Evolutionary conservation across 1,140 invertebrate genomes (phyloP), one percentile per base, ranked within the genome.

Genomic region (Drosophila sucinea): DNA sequence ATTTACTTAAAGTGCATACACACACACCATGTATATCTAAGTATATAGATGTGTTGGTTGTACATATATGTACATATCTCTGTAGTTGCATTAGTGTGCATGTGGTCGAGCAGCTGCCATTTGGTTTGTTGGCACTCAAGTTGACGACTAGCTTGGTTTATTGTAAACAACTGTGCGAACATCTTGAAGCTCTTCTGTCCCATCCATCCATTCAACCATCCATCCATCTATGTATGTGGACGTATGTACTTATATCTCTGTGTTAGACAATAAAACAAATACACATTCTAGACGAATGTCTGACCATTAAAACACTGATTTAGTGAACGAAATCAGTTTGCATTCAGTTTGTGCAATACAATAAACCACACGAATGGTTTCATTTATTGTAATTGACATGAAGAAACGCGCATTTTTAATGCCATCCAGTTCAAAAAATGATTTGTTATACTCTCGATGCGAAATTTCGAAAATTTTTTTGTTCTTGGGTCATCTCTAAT

Each of bases 101-200:
- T 74, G 62, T 70, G 54, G 33, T 60, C 56, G 70, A 67, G 60
- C 79, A 85, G 74, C 79, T 82, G 83, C 71, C 82, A 79, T 76
- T 87, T 85, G 71, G 83, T 76, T 76, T 82, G 71, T 81, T 72
- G 57, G 56, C 79, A 67, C 83, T 86, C 75, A 70, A 87, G 75
- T 73, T 87, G 79, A 87, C 83, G 79, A 87, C 83, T 85, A 83
- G 68, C 72, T 77, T 81, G 82, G 79, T 70, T 87, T 85, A 87
- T 82, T 86, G 82, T 85, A 85, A 85, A 85, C 82, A 85, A 79
- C 83, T 87, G 79, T 85, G 83, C 82, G 69, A 85, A 85, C 82
- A 86, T 87, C 83, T 82, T 57, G 54, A 75, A 64, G 27, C 32
- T 33, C 10, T 51, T 51, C 23, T 51, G 23, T 8, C 35, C 35